A percentile compares a stretch with the other conserved stretches of the same genome.
phyloP scores from a whole-genome alignment of 2,888 invertebrate genomes.

The Nowickia ferox region DNA sequence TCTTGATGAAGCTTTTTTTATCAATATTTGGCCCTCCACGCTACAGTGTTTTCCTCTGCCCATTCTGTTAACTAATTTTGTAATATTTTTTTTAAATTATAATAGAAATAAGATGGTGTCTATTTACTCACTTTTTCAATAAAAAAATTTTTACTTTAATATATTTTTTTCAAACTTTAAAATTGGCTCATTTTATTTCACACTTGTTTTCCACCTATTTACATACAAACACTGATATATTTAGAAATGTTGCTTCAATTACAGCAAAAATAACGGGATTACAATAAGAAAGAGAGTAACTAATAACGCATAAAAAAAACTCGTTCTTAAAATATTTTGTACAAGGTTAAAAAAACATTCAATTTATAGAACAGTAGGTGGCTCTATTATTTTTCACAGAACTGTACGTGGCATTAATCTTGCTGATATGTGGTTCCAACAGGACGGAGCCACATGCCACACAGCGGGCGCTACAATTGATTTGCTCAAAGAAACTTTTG shows the following conservation, averaged over 20 bases:
- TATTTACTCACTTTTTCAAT: constrained; percentile 32
- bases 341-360: constrained; percentile 24
- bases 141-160: constrained; percentile 30
- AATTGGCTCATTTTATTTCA: constrained; percentile 27
- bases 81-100: no score
- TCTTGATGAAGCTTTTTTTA: constrained; percentile 48
- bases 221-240: constrained; percentile 28
- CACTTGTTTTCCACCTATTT: constrained; percentile 31
- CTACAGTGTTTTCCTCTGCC: constrained; percentile 27
- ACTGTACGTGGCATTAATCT: no score
- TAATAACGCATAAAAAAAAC: constrained; percentile 34
- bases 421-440: no score
- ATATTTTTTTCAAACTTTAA: constrained; percentile 28
- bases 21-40: constrained; percentile 8
- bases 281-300: constrained; percentile 14
- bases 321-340: constrained; percentile 24
- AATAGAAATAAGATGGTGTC: constrained; percentile 24
- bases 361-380: constrained; percentile 33
- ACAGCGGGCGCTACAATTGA: no score
- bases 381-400: constrained; percentile 23
- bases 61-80: constrained; percentile 19
- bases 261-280: constrained; percentile 28
- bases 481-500: no score
- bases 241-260: constrained; percentile 17
- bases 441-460: no score